These are phyloP conservation scores for Operophtera brumata DNA, from an alignment of 2,888 invertebrate genomes.

Conservation along the genomic window DNA sequence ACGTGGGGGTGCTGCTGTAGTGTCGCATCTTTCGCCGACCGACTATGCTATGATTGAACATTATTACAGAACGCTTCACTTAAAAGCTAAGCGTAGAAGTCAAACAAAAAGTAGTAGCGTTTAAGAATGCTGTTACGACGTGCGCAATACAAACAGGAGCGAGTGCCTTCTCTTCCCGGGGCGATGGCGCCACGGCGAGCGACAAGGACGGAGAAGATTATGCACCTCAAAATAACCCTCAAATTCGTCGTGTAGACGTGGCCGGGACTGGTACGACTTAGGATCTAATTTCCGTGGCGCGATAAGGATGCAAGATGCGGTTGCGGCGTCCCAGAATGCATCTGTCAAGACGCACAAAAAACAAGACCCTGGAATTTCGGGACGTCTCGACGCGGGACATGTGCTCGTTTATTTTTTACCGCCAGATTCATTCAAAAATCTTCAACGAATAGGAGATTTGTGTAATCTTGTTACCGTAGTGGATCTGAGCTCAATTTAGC, in stretches of 20 bases:
- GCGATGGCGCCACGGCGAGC: conserved; percentile 70
- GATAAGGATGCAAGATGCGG: conserved; percentile 78
- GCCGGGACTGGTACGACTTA: conserved; percentile 45
- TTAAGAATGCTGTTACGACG: conserved; percentile 60
- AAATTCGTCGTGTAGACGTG: conserved; percentile 61
- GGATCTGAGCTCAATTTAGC: conserved; percentile 65
- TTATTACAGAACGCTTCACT: conserved; percentile 50
- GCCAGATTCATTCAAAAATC: conserved; percentile 76
- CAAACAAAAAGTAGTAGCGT: conserved; percentile 65
- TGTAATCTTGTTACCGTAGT: conserved; percentile 77
- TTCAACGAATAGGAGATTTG: conserved; percentile 75
- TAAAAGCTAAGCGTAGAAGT: conserved; percentile 39
- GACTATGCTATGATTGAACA: conserved; percentile 49
- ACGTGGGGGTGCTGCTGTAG: conserved; percentile 76
- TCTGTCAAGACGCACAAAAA: conserved; percentile 77
- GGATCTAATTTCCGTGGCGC: conserved; percentile 65
- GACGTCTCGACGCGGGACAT: conserved; percentile 71
- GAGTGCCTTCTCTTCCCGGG: conserved; percentile 55
- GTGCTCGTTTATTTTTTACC: conserved; percentile 74
- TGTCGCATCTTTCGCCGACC: conserved; percentile 58
- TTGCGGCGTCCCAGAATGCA: conserved; percentile 77
- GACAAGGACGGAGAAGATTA: conserved; percentile 65
- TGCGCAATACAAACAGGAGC: conserved; percentile 67
- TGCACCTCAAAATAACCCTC: conserved; percentile 74
- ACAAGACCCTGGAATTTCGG: conserved; percentile 75